A percentile compares a stretch with the other conserved stretches of the same genome.
Conservation (phyloP, 2,888 invertebrate genomes). For the Drosophila gaucha region DNA sequence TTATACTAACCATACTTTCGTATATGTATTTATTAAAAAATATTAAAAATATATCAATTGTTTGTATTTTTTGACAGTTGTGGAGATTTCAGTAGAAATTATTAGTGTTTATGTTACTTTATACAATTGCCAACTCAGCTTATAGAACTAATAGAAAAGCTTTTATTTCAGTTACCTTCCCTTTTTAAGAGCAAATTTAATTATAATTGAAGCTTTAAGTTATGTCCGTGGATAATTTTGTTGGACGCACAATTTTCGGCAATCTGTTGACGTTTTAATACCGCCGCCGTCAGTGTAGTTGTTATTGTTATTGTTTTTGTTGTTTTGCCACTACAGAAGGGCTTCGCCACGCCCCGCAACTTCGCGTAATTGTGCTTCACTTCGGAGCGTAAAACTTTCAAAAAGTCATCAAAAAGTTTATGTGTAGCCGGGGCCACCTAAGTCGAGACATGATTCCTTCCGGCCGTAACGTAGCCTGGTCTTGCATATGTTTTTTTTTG, state of each 20-base stretch:
- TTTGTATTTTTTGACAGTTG: constrained; percentile 1
- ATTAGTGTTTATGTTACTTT: not conserved
- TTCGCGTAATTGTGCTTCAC: constrained; percentile 64
- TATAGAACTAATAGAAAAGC: too few species aligned
- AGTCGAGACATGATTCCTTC: constrained; percentile 47
- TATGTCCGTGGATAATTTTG: constrained; percentile 24
- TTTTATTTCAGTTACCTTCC: too few species aligned
- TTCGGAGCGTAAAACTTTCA: constrained; percentile 68
- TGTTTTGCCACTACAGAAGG: constrained; percentile 37
- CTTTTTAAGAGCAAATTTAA: not conserved
- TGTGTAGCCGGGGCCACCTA: constrained; percentile 61
- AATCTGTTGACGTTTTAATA: constrained; percentile 55
- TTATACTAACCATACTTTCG: constrained; percentile 9
- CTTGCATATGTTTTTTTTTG: constrained; percentile 44
- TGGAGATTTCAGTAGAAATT: not conserved
- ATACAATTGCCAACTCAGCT: too few species aligned
- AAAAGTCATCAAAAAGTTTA: constrained; percentile 76
- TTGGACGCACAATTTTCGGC: constrained; percentile 28
- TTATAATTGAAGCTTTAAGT: constrained; percentile 37
- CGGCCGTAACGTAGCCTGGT: constrained; percentile 28
- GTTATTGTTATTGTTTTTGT: constrained; percentile 21
- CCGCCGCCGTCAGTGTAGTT: constrained; percentile 12
- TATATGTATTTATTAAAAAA: not conserved
- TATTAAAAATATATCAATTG: not conserved
- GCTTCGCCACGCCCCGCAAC: constrained; percentile 1